Base-by-base conservation (phyloP, 2,888 invertebrate species). In the Tetramorium bicarinatum region DNA sequence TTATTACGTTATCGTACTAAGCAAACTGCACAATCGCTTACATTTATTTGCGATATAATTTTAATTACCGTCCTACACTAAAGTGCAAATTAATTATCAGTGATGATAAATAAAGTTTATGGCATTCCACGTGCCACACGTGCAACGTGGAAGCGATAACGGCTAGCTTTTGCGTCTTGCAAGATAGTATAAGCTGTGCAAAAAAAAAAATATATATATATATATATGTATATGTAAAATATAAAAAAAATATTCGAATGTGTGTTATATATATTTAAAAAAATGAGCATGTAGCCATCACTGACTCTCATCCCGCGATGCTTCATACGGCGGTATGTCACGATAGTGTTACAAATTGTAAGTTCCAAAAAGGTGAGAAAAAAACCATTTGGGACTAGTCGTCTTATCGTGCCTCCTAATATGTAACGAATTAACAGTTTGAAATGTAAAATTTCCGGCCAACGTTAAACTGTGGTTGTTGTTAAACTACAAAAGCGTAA, bases 41-140 rank as follows among this genome's bases (percentile, higher is more conserved):
- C 38, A 52, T 54, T 64, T 64, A 25, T 25, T 41, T 8, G n/a
- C 66, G 29, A 54, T 44, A 77, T 66, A 54, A 66, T 54, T 41
- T 67, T 34, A 41, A 47, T 76, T 76, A 47, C 47, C 47, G 49
- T 49, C 49, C 11, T 29, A 18, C n/a, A 21, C 54, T 44, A 25
- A 2, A 56, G 49, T 74, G 56, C 64, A 77, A 80, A 84, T 85
- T 66, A 59, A 75, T 74, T 66, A 44, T 66, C 34, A 25, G 8
- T 34, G 64, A 38, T 21, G 75, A 75, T 82, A 82, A 82, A 75
- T 82, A 82, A 82, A 56, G 52, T 82, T 54, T 38, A 66, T 47
- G 66, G 25, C 64, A 44, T 15, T 34, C 15, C 2, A 21, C 18
- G 25, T 74, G n/a, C 8, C 2, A 29, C 59, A 47, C 15, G 47